Base-by-base conservation (phyloP, 2,797 vertebrate genomes). In the Brachymystax lenok region DNA sequence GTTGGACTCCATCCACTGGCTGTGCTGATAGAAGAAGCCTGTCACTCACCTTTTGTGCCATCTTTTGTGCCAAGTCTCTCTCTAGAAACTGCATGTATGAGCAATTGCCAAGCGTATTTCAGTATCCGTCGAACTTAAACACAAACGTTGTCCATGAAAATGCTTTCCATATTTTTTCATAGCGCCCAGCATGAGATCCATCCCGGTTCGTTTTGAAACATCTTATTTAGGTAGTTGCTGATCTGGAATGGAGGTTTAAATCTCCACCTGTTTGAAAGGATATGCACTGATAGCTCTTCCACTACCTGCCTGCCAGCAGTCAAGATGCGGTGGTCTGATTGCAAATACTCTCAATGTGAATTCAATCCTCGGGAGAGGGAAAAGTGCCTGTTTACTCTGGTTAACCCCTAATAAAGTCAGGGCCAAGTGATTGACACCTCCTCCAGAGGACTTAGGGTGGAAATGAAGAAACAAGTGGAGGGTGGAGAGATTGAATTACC, bases 351-450 rank as follows among this genome's bases (percentile, higher is more conserved):
- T 75, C 19, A 21, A 54, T n/a, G 50, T 71, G 61, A 33, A 77
- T 78, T 79, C 69, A 56, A 68, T 79, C 80, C 64, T 52, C 3
- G 56, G 70, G 70, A 74, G 64, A 77, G 40, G 40, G 46, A 56
- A 56, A 82, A 76, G 76, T 80, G 79, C 13, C 79, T 76, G 80
- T 85, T 83, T 79, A 40, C 51, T 80, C 78, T 84, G 71, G 83
- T 91, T 88, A 90, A 88, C 83, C 87, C 69, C 64, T 83, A 83
- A 88, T 89, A 78, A 84, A 86, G 80, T 82, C 75, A 51, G 52
- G 64, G 24, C 17, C 59, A 5, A 5, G 71, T 88, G 86, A 89
- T 21, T 85, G 88, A 84, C 85, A 86, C 71, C 35, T 30, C 16
- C 66, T 77, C 46, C 30, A 72, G 73, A 89, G 86, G 80, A 77